Evolutionary conservation across 2,888 invertebrate genomes (phyloP).

Genomic region (Leptura quadrifasciata): DNA sequence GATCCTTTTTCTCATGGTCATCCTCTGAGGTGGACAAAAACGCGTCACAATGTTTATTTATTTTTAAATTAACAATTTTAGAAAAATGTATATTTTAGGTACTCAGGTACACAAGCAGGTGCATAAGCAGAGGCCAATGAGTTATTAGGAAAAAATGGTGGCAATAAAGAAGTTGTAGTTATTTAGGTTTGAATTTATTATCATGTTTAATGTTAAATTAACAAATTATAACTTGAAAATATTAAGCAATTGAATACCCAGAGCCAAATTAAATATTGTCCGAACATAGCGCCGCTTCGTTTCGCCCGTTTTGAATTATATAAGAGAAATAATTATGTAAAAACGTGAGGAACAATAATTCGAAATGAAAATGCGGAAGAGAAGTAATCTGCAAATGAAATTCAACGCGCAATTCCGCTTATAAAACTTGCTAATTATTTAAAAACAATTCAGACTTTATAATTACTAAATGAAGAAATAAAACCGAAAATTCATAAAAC

Average conservation of each 20-base stretch:
- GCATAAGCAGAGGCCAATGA: no score
- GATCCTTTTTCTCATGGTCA: no score
- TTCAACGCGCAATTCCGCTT: constrained; percentile 54
- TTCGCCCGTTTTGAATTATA: constrained; percentile 44
- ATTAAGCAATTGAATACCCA: constrained; percentile 6
- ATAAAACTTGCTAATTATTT: constrained; percentile 66
- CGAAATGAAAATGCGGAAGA: constrained; percentile 53
- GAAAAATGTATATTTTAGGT: no score
- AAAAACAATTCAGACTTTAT: constrained; percentile 67
- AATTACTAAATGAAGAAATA: constrained; percentile 67
- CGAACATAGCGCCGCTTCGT: constrained; percentile 17
- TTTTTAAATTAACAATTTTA: no score
- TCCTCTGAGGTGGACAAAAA: no score
- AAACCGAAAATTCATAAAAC: constrained; percentile 67
- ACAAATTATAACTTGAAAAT: background rate
- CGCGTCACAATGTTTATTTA: no score
- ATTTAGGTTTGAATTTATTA: background rate
- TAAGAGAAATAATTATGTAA: constrained; percentile 53
- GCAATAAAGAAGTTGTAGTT: no score
- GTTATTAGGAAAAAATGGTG: no score
- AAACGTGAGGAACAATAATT: constrained; percentile 56
- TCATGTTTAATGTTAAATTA: background rate
- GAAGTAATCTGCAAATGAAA: constrained; percentile 57
- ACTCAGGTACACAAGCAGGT: no score
- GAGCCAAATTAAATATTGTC: constrained; percentile 26